Base-by-base conservation (phyloP, 2,888 invertebrate species). In the Lapara coniferarum region DNA sequence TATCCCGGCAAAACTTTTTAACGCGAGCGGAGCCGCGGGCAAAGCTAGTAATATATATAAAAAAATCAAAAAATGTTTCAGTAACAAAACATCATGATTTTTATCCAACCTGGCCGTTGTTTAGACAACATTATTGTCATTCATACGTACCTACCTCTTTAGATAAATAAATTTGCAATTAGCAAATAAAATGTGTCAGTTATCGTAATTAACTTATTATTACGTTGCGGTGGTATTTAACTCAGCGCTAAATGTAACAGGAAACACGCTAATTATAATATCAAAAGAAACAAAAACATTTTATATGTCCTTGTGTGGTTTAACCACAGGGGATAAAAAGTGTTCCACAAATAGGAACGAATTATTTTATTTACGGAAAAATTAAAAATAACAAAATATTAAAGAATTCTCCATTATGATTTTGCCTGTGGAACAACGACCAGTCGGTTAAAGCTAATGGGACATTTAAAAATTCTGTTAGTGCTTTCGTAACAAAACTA, bases 191-290 rank as follows among this genome's bases (percentile, higher is more conserved):
- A 25, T 25, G 12, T 25, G 13, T 12, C 19, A 63, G 13, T 49
- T 49, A 63, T 63, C 59, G 37, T 37, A 37, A 37, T 16, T 19
- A 46, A 49, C 19, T 63, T 63, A 49, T 63, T 63, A 49, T 49
- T 63, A 19, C 19, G 19, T 63, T 63, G 49, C 49, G 12, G 13
- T 13, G 49, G 49, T 30, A 58, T 58, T 56, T 10, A n/a, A 53
- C 53, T 16, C 16, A 44, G 8, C 37, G 46, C 16, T 59, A 16
- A 63, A 63, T 6, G 46, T 12, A 63, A 63, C 49, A 63, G 63
- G 63, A 49, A 49, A 63, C 49, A 10, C 49, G 19, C 12, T 0
- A 7, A n/a, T n/a, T n/a, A n/a, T n/a, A n/a, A n/a, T n/a, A n/a
- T n/a, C n/a, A n/a, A n/a, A n/a, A n/a, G n/a, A n/a, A n/a, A n/a